Percentiles rank a stretch among this genome's conserved stretches.
These are phyloP conservation scores for Micropoecilia bifurca DNA, from an alignment of 2,797 vertebrate genomes.

Conservation along the genomic window DNA sequence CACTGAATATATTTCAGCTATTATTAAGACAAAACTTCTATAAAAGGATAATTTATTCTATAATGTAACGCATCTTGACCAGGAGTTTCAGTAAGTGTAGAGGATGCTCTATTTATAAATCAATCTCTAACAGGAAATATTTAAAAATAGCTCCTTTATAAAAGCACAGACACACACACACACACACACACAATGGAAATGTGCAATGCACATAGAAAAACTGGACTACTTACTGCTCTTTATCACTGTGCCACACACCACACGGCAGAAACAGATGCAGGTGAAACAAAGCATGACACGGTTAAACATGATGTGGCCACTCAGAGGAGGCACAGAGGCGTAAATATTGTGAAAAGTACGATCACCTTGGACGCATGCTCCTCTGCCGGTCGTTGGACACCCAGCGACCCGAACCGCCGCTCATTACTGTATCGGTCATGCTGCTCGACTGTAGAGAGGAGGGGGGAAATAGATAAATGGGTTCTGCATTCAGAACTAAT, in stretches of 20 bases:
- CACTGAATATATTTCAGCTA: neutral
- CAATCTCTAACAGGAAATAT: neutral
- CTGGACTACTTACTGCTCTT: conserved; percentile 78
- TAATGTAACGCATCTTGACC: neutral
- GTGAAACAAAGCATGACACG: conserved; percentile 45
- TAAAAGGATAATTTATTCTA: neutral
- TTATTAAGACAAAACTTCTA: too few species aligned
- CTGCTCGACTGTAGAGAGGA: conserved; percentile 44
- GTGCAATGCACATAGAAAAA: conserved; percentile 20
- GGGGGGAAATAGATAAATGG: conserved; percentile 11
- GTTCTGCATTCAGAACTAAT: conserved; percentile 4
- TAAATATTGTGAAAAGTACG: conserved; percentile 1
- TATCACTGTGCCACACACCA: conserved; percentile 72
- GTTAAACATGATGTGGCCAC: conserved; percentile 15
- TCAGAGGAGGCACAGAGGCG: neutral
- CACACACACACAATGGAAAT: conserved; percentile 4
- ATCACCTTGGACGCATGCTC: conserved; percentile 74
- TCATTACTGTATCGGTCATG: conserved; percentile 83
- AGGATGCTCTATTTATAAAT: neutral
- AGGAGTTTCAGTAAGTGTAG: neutral
- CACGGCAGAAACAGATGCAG: conserved; percentile 32
- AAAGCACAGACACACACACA: neutral
- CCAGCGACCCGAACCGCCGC: conserved; percentile 77
- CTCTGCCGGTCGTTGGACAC: conserved; percentile 76
- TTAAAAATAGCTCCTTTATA: neutral